Conservation (phyloP, 2,888 invertebrate genomes). For the Melinaea marsaeus region DNA sequence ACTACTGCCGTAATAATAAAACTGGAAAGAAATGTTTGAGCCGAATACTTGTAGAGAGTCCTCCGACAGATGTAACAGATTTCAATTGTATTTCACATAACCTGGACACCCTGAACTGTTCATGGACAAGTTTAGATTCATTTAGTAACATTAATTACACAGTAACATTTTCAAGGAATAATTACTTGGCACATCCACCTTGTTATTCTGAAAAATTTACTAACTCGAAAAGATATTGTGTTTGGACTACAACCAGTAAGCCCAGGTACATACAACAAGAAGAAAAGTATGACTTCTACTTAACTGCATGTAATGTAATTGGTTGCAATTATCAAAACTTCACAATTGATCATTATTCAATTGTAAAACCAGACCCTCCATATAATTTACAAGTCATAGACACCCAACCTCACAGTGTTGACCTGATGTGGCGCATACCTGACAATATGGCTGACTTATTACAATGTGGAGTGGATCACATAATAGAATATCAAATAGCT, state of each 20-base stretch:
- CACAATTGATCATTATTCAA: constrained; percentile 78
- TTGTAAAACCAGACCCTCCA: constrained; percentile 63
- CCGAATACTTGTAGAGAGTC: constrained; percentile 65
- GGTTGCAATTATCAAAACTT: constrained; percentile 73
- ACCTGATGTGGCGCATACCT: constrained; percentile 59
- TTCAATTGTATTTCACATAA: constrained; percentile 86
- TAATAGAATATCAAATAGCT: constrained; percentile 69
- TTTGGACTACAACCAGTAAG: constrained; percentile 50
- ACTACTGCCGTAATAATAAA: constrained; percentile 72
- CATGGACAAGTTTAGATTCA: constrained; percentile 80
- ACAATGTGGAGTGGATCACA: constrained; percentile 57
- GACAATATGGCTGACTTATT: constrained; percentile 58
- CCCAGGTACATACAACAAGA: constrained; percentile 68
- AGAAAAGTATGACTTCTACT: constrained; percentile 74
- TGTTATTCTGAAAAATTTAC: constrained; percentile 40
- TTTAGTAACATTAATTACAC: constrained; percentile 53
- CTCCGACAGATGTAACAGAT: constrained; percentile 81
- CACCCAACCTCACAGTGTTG: constrained; percentile 57
- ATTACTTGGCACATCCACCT: constrained; percentile 40
- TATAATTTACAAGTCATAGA: constrained; percentile 45
- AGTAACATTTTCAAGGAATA: constrained; percentile 49
- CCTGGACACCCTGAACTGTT: constrained; percentile 85
- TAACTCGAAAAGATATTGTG: constrained; percentile 38
- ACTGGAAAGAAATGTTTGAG: constrained; percentile 49
- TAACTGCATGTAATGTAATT: constrained; percentile 81